Percentiles rank a stretch among this genome's conserved stretches.
phyloP scores from a whole-genome alignment of 2,113 vertebrate species.

The Boulengeromyrus knoepffleri region DNA sequence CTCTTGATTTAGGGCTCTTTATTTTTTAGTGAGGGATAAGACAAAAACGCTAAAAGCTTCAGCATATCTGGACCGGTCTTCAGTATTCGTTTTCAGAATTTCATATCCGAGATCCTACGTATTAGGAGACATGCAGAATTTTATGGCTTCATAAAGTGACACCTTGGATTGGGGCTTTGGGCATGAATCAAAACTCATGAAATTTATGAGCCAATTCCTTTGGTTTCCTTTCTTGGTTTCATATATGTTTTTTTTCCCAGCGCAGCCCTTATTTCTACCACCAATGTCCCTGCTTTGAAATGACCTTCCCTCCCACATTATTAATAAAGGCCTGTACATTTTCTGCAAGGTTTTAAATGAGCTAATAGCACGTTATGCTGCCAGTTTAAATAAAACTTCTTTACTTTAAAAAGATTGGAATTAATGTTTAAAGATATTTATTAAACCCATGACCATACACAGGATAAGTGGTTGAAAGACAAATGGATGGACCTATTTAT shows the following conservation, averaged over 20 bases:
- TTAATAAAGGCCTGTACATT: neutral
- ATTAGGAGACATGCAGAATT: neutral
- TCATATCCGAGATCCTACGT: neutral
- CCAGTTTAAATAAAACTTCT: neutral
- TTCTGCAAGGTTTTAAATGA: neutral
- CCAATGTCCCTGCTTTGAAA: neutral
- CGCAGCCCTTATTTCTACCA: neutral
- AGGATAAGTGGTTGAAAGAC: neutral
- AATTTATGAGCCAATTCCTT: constrained; percentile 2
- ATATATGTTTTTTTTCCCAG: neutral
- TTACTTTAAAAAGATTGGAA: neutral
- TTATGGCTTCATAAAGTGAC: neutral
- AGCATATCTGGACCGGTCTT: neutral
- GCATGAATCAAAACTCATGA: constrained; percentile 2
- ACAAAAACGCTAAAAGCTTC: neutral
- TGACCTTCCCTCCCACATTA: neutral
- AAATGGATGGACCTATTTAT: neutral
- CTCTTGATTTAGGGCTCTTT: neutral
- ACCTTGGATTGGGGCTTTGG: neutral
- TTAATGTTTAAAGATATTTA: neutral
- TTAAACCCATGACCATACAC: neutral
- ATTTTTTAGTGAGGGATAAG: neutral
- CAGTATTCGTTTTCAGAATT: neutral
- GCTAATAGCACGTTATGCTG: neutral
- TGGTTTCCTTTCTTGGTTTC: neutral